Base-by-base conservation (phyloP, 2,113 vertebrate species). In the Nothoprocta pentlandii region DNA sequence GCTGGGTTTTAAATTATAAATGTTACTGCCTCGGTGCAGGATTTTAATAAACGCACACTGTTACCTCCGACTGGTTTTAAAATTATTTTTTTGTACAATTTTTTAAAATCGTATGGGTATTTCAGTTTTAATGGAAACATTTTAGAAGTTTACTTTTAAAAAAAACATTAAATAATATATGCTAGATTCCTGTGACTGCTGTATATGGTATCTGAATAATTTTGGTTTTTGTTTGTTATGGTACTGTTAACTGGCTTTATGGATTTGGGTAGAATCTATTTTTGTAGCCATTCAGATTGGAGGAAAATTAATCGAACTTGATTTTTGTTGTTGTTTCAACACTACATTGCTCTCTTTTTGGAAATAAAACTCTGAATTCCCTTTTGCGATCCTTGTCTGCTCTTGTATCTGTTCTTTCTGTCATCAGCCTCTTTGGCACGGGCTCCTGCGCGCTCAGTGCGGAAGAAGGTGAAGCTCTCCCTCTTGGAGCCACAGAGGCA, bases 151-250 rank as follows among this genome's bases (percentile, higher is more conserved):
- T 98, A 92, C 92, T 98, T 98, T 98, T 97, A 98, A 85, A 64
- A 90, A 64, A 90, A 6, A 66, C 47, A 25, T 97, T 95, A 97
- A 97, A 93, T 98, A 98, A 97, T 97, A 97, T 96, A 98, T 97
- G 96, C 96, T 98, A 97, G 97, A 94, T 98, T 97, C 95, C 97
- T 97, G 96, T 98, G 97, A 98, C 98, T 98, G 98, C 97, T 98
- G 97, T 98, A 97, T 86, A 62, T 97, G 97, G 92, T 94, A 95
- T 92, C 94, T 59, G 94, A 93, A 88, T 89, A 95, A 85, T 67
- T 70, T 73, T 42, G 71, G 62, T 21, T 46, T 73, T 75, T 82
- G 63, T 86, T 87, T 96, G 83, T 83, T 42, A 77, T 42, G 82
- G 92, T 97, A 97, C 81, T 89, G 36, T 82, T 88, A 92, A 94